These are phyloP conservation scores for Misgurnus anguillicaudatus DNA, from an alignment of 2,113 vertebrate genomes.

Conservation along the genomic window DNA sequence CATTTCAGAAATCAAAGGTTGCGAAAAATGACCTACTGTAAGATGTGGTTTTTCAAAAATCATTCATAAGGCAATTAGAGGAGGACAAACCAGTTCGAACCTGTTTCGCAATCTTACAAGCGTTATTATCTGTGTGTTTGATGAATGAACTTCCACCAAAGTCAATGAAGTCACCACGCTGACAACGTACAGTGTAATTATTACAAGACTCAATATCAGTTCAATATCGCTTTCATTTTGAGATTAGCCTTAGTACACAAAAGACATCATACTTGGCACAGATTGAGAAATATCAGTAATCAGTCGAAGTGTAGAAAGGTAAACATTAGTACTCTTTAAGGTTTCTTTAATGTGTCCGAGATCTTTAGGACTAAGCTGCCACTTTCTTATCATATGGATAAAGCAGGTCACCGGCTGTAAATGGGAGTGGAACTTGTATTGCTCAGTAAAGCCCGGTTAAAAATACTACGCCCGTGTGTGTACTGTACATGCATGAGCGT, in stretches of 20 bases:
- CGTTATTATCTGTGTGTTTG: neutral
- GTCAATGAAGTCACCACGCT: neutral
- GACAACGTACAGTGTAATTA: neutral
- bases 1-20: too few relatives aligned
- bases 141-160: neutral
- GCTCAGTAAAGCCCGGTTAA: constrained; percentile 40
- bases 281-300: neutral
- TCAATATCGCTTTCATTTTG: neutral
- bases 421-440: constrained; percentile 45
- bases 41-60: too few relatives aligned
- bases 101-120: neutral
- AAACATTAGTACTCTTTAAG: neutral
- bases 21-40: too few relatives aligned
- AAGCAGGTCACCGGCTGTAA: constrained; percentile 43
- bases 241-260: neutral
- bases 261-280: neutral
- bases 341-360: neutral
- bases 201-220: neutral
- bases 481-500: constrained; percentile 6
- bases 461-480: constrained; percentile 43
- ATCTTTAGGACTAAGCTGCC: neutral
- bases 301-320: neutral
- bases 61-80: neutral
- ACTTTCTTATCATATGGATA: neutral
- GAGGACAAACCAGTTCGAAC: neutral